Conservation (phyloP, 1,140 invertebrate species). For the Drosophila pseudoananassae region DNA sequence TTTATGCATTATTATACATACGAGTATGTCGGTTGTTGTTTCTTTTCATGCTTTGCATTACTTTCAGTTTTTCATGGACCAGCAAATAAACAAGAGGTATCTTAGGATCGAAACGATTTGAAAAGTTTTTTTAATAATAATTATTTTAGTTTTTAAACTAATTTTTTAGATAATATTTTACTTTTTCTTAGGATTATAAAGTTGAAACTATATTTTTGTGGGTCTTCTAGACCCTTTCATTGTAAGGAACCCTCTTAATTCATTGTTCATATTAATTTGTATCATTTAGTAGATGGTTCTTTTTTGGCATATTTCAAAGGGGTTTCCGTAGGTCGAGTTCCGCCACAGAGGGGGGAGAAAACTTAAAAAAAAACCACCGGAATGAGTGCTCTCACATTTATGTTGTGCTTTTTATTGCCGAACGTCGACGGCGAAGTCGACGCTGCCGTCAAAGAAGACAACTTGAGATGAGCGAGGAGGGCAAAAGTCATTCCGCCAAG, state of each 20-base stretch:
- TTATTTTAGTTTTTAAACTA: background rate
- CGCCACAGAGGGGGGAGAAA: background rate
- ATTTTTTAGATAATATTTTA: background rate
- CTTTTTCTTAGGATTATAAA: too few relatives aligned
- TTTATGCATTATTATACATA: constrained; percentile 57
- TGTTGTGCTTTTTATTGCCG: constrained; percentile 55
- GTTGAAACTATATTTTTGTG: too few relatives aligned
- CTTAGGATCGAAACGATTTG: background rate
- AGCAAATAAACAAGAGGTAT: background rate
- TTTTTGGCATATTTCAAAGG: background rate
- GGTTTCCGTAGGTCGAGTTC: background rate
- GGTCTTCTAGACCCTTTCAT: too few relatives aligned
- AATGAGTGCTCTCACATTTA: constrained; percentile 43
- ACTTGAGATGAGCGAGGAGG: constrained; percentile 25
- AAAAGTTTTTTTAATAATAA: too few relatives aligned
- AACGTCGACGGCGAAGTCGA: constrained; percentile 3
- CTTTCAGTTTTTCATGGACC: background rate
- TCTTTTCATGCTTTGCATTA: constrained; percentile 8
- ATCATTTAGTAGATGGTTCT: too few relatives aligned
- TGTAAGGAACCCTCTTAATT: too few relatives aligned
- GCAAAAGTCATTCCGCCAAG: constrained; percentile 35
- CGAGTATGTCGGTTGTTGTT: constrained; percentile 18
- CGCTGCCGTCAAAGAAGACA: constrained; percentile 8
- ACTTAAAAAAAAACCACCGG: background rate
- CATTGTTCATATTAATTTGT: too few relatives aligned